Conservation (phyloP, 2,888 invertebrate genomes). For the Cryptus viduatorius region DNA sequence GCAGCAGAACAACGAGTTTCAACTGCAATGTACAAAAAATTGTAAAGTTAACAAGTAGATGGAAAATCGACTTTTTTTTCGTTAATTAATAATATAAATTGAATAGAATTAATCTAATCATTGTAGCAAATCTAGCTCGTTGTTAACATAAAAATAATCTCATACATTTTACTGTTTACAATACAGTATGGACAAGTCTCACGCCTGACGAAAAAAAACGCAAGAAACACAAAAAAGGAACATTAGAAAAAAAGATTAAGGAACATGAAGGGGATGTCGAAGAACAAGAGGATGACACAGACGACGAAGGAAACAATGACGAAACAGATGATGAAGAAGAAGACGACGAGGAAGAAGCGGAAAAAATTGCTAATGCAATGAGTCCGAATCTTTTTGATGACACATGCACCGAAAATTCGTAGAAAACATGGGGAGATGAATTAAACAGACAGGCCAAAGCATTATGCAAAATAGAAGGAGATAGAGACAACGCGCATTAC, state of each 20-base stretch:
- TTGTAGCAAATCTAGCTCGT: too few relatives aligned
- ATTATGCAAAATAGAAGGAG: constrained; percentile 8
- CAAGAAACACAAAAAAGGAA: constrained; percentile 14
- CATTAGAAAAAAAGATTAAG: neutral
- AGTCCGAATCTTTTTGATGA: constrained; percentile 15
- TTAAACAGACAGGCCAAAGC: neutral
- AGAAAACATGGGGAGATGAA: neutral
- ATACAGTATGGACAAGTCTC: constrained; percentile 1
- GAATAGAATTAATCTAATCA: too few relatives aligned
- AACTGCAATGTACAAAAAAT: too few relatives aligned
- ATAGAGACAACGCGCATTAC: constrained; percentile 13
- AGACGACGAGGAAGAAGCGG: neutral
- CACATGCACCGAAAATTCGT: neutral
- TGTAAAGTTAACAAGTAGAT: too few relatives aligned
- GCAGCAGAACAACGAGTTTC: too few relatives aligned
- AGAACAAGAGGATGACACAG: neutral
- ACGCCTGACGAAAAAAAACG: neutral
- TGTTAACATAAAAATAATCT: neutral
- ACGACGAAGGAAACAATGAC: too few relatives aligned
- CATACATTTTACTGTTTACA: neutral
- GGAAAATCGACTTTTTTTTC: too few relatives aligned
- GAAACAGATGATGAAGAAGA: neutral
- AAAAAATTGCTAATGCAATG: constrained; percentile 5
- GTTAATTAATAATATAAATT: too few relatives aligned
- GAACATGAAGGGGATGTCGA: neutral